Base-by-base conservation (phyloP, 2,797 vertebrate species). In the Hippopotamyrus pictus region DNA sequence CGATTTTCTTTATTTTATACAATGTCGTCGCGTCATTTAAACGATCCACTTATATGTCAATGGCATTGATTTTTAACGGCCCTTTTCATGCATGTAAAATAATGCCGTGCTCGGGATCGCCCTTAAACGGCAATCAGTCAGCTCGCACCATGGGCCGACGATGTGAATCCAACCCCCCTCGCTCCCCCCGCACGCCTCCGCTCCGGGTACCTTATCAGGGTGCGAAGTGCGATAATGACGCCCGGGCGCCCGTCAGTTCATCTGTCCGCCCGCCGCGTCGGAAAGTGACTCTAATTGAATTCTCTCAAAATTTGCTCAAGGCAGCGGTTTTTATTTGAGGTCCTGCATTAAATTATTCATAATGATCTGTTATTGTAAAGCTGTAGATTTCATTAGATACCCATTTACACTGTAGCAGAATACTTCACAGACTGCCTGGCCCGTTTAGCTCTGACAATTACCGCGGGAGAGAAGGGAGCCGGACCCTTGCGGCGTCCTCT, bases 211-310 rank as follows among this genome's bases (percentile, higher is more conserved):
- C 3, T 8, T 1, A 17, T 69, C 22, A 46, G 79, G 65, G 62
- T 37, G 69, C 85, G 22, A 46, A 65, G 44, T 79, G 83, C n/a
- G 88, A 90, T 57, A 88, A 90, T 62, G 85, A 86, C 73, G 53
- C 89, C 79, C 82, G 87, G 54, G 65, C 73, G 57, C 83, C 85
- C 88, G 41, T 87, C 90, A 57, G 33, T 90, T 86, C 90, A 79
- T 86, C 82, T 89, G 89, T 54, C 54, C 59, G 59, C 29, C 69
- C 44, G 69, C 82, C 87, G 87, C 54, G 17, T 88, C 41, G 37
- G 91, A 92, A 93, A 93, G 92, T 91, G 90, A 92, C 93, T 92
- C 91, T 92, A 92, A 90, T 94, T 91, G 90, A 94, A 93, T 92
- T 92, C 90, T 86, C 90, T 93, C 65, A 79, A 88, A 91, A 90